These are phyloP conservation scores for Mastomys coucha DNA, from an alignment of 2,113 vertebrate genomes.

Conservation along the genomic window DNA sequence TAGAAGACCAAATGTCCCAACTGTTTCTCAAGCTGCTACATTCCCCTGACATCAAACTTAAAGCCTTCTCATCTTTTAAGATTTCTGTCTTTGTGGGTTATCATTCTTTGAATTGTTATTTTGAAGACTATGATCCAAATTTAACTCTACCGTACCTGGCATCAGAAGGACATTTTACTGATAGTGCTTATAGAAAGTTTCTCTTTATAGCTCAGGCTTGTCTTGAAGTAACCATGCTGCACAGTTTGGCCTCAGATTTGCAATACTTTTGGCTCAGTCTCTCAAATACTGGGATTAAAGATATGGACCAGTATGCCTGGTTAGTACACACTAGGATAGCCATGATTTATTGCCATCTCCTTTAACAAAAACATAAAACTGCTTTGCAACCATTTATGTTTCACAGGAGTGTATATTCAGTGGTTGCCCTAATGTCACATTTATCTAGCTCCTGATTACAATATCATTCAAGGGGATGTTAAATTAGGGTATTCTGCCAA, in stretches of 20 bases:
- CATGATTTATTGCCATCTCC: background rate
- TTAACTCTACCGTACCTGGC: background rate
- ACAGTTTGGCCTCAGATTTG: background rate
- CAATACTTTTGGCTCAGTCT: background rate
- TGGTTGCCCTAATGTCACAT: rapidly evolving
- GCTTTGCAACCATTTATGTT: background rate
- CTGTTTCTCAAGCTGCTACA: background rate
- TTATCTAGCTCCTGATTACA: background rate
- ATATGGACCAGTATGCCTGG: rapidly evolving
- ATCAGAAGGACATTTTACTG: background rate
- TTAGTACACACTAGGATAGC: rapidly evolving
- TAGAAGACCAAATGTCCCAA: background rate
- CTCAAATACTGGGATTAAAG: background rate
- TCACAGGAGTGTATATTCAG: too few relatives aligned
- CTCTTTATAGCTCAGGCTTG: background rate
- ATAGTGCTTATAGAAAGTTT: background rate
- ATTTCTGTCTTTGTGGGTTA: background rate
- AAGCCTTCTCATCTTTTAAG: too few relatives aligned
- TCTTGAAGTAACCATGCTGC: background rate
- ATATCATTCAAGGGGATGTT: background rate
- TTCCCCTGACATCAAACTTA: background rate
- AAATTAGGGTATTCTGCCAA: background rate
- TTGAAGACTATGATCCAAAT: background rate
- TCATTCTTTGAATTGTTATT: background rate
- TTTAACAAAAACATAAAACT: background rate